Evolutionary conservation across 2,888 invertebrate species (phyloP), one percentile per base, ranked within the genome.

Genomic region (Temnothorax unifasciatus): DNA sequence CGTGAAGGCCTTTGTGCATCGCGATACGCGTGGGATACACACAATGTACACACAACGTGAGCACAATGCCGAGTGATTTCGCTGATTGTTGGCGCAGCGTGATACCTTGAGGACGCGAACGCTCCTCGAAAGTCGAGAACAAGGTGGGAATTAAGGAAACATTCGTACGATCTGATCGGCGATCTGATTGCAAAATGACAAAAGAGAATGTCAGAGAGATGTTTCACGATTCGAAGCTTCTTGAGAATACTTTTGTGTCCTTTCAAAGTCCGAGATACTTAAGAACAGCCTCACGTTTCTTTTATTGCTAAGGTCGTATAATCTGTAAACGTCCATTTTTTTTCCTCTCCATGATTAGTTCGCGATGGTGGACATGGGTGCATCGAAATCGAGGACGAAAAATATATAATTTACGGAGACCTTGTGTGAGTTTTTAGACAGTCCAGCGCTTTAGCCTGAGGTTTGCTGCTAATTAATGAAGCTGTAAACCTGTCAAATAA

Each of bases 21-120:
- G 50, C 52, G 25, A 71, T 66, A 86, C 77, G 83, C 85, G 54
- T 85, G 66, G 69, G 41, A 63, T 63, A 79, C 13, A 59, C 21
- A 61, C 66, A 9, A 18, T 66, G 76, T 63, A 61, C 15, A 54
- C 66, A 71, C 63, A 64, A 76, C 90, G 89, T 76, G 87, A 34
- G 52, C 66, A 59, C 85, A 82, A 89, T 89, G n/a, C 38, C 77
- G 63, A 85, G 84, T 64, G n/a, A 61, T 9, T 0, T 71, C 25
- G 34, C 9, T n/a, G 34, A 61, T 57, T 29, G 8, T 11, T 21
- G 15, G 52, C 15, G 29, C 2, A 25, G 21, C 74, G 77, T 83
- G 75, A 81, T 75, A 81, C n/a, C 34, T 21, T 86, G 88, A 86
- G 88, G 90, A 79, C 86, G 81, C 2, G 18, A n/a, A 11, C 54